phyloP scores from a whole-genome alignment of 2,113 vertebrate genomes.

The Pluvianellus socialis region DNA sequence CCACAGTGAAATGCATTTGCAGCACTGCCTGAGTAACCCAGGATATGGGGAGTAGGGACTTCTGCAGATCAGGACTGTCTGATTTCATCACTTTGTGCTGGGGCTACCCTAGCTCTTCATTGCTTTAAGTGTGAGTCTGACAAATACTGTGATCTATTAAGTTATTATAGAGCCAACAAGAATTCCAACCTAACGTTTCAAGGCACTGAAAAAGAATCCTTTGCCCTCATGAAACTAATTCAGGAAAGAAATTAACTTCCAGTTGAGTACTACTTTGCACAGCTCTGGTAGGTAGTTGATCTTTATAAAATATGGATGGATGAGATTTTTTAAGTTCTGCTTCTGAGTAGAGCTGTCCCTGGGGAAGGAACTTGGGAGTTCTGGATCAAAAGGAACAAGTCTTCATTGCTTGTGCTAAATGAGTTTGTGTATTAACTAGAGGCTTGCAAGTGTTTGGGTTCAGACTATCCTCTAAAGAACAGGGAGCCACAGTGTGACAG shows the following conservation, averaged over 20 bases:
- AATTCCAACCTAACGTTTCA: background rate
- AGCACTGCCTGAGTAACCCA: background rate
- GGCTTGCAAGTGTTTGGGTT: background rate
- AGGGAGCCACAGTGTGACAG: background rate
- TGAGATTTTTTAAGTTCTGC: background rate
- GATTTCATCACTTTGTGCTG: background rate
- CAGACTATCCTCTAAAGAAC: background rate
- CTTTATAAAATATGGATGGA: background rate
- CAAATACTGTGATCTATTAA: background rate
- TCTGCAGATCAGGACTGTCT: background rate
- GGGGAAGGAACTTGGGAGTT: background rate
- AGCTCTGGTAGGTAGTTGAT: background rate
- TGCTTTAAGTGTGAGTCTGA: background rate
- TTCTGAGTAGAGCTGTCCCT: background rate
- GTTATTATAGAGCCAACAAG: background rate
- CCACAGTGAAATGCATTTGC: background rate
- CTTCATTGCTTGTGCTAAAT: background rate
- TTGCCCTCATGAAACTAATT: background rate
- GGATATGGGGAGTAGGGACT: background rate
- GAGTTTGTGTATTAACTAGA: background rate
- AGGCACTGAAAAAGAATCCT: background rate
- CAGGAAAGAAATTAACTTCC: background rate
- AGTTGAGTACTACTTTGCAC: background rate
- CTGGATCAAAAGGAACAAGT: background rate
- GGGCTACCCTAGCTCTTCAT: background rate